phyloP scores from a whole-genome alignment of 2,797 vertebrate species.

The Thalassophryne amazonica region DNA sequence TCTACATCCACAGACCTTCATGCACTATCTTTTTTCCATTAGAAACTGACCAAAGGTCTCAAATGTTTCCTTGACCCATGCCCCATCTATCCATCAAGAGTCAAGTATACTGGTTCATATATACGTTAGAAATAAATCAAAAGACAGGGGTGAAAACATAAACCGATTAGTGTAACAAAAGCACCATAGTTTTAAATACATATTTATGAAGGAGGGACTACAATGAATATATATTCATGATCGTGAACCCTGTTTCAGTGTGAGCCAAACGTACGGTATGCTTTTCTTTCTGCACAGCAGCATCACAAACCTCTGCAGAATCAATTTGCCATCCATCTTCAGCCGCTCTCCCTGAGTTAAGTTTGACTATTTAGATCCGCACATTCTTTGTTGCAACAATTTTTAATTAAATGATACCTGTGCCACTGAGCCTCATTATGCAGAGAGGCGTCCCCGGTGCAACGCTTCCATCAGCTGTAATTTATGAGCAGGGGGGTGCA shows the following conservation, averaged over 20 bases:
- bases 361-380: conserved; percentile 40
- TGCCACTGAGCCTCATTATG: conserved; percentile 57
- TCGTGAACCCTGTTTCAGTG: not conserved
- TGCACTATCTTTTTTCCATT: too few species aligned
- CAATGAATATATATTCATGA: not conserved
- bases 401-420: conserved; percentile 74
- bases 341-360: conserved; percentile 23
- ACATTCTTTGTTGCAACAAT: conserved; percentile 49
- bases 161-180: too few species aligned
- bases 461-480: conserved; percentile 62
- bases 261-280: not conserved
- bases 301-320: conserved; percentile 24
- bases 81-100: too few species aligned
- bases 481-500: conserved; percentile 63
- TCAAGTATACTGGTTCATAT: too few species aligned
- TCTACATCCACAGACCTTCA: too few species aligned
- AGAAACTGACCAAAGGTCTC: too few species aligned
- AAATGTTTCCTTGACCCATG: too few species aligned
- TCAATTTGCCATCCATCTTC: conserved; percentile 29
- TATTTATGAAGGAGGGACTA: not conserved
- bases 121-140: too few species aligned
- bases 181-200: not conserved
- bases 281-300: not conserved
- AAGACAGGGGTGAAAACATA: too few species aligned
- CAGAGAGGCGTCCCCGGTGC: conserved; percentile 42